phyloP scores from a whole-genome alignment of 2,113 vertebrate genomes.

The Aptenodytes forsteri region DNA sequence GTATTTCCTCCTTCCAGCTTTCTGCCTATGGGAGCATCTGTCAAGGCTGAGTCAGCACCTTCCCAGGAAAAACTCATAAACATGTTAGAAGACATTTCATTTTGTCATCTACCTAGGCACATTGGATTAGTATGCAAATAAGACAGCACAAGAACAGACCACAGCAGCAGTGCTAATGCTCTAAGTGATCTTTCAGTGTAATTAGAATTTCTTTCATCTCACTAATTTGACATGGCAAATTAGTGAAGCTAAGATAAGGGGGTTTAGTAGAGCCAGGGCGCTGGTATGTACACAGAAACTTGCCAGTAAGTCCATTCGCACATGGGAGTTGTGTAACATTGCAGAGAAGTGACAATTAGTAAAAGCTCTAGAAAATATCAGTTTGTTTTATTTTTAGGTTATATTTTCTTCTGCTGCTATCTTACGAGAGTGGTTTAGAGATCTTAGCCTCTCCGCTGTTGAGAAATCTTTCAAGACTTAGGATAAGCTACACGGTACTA shows the following conservation, averaged over 20 bases:
- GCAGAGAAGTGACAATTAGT: constrained; percentile 54
- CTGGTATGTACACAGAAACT: constrained; percentile 58
- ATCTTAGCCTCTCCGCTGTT: not conserved
- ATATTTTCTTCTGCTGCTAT: not conserved
- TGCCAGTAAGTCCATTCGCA: constrained; percentile 41
- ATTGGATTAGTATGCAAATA: constrained; percentile 51
- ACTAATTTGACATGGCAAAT: constrained; percentile 77
- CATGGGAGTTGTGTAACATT: constrained; percentile 20
- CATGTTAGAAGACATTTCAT: constrained; percentile 23
- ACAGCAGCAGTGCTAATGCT: constrained; percentile 50
- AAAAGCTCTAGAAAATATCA: constrained; percentile 61
- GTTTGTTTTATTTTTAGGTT: constrained; percentile 50
- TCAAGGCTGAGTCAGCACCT: constrained; percentile 68
- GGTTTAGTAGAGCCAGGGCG: constrained; percentile 29
- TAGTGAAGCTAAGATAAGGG: constrained; percentile 71
- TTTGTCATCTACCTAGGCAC: constrained; percentile 45
- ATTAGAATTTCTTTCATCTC: constrained; percentile 78
- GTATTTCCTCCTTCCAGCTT: not conserved
- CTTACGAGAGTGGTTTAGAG: not conserved
- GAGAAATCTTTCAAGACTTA: constrained; percentile 11
- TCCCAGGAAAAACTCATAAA: constrained; percentile 39
- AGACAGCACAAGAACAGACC: constrained; percentile 46
- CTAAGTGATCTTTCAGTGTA: constrained; percentile 70
- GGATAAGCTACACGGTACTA: not conserved
- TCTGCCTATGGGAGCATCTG: constrained; percentile 32